phyloP scores from a whole-genome alignment of 2,888 invertebrate species.

The Drosophila silvestris region DNA sequence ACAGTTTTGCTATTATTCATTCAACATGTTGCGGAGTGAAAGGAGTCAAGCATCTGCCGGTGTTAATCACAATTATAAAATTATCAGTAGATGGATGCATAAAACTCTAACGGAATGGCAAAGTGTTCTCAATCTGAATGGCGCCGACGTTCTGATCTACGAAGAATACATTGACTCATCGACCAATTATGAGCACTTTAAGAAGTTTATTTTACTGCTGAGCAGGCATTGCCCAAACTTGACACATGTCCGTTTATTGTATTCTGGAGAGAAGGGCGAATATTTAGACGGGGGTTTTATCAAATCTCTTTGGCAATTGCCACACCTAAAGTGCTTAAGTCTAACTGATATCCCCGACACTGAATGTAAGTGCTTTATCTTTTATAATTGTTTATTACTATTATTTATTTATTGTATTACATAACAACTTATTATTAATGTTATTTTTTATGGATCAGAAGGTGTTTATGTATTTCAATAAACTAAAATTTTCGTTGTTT shows the following conservation, averaged over 20 bases:
- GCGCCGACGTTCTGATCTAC: conserved; percentile 15
- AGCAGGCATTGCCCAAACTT: conserved; percentile 28
- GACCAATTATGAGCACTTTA: conserved; percentile 15
- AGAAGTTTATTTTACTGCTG: conserved; percentile 14
- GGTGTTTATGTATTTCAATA: no score
- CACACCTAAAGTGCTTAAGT: conserved; percentile 25
- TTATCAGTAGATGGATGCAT: conserved; percentile 39
- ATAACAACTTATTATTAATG: not conserved
- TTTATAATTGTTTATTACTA: not conserved
- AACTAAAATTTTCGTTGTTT: no score
- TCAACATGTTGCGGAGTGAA: conserved; percentile 15
- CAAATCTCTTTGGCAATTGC: conserved; percentile 11
- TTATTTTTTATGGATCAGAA: not conserved
- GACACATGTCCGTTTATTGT: conserved; percentile 29
- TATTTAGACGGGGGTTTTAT: conserved; percentile 16
- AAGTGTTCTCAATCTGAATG: conserved; percentile 8
- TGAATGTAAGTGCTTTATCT: conserved; percentile 20
- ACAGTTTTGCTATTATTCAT: not conserved
- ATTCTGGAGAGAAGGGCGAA: conserved; percentile 19
- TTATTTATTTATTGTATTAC: not conserved
- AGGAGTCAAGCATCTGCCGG: not conserved
- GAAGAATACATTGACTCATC: conserved; percentile 41
- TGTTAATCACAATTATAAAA: conserved; percentile 12
- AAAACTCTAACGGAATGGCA: conserved; percentile 34
- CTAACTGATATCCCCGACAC: conserved; percentile 9